Conservation (phyloP, 2,797 vertebrate genomes). For the Tauraco hartlaubi region DNA sequence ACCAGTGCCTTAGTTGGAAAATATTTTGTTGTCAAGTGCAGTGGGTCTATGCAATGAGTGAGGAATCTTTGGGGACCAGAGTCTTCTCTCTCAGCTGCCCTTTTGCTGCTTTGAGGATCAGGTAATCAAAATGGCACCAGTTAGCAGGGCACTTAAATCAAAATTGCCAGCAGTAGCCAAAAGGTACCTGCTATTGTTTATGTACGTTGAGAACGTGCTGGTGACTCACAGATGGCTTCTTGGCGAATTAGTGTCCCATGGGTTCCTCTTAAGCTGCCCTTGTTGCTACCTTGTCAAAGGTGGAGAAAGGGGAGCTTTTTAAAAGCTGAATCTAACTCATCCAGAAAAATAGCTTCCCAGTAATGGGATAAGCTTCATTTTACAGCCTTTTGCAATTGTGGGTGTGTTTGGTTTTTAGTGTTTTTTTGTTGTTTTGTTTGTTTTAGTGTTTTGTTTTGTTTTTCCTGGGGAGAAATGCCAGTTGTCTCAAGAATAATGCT, state of each 20-base stretch:
- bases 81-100: not conserved
- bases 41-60: not conserved
- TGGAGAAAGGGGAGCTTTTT: not conserved
- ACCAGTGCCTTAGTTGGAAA: not conserved
- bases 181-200: not conserved
- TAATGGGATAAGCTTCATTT: not conserved
- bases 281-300: not conserved
- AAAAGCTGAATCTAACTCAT: not conserved
- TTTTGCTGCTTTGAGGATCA: not conserved
- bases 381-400: not conserved
- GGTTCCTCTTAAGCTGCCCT: not conserved
- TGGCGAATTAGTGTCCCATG: not conserved
- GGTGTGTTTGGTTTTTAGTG: too few relatives aligned
- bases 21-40: not conserved
- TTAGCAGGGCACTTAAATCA: not conserved
- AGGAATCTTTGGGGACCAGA: not conserved
- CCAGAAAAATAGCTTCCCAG: not conserved
- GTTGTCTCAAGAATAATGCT: not conserved
- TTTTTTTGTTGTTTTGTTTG: too few relatives aligned
- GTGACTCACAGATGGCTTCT: not conserved
- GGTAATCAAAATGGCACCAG: not conserved
- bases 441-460: not conserved
- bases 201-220: not conserved
- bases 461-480: not conserved
- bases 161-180: not conserved